Conservation (phyloP, 2,113 vertebrate species). For the Tyto alba region DNA sequence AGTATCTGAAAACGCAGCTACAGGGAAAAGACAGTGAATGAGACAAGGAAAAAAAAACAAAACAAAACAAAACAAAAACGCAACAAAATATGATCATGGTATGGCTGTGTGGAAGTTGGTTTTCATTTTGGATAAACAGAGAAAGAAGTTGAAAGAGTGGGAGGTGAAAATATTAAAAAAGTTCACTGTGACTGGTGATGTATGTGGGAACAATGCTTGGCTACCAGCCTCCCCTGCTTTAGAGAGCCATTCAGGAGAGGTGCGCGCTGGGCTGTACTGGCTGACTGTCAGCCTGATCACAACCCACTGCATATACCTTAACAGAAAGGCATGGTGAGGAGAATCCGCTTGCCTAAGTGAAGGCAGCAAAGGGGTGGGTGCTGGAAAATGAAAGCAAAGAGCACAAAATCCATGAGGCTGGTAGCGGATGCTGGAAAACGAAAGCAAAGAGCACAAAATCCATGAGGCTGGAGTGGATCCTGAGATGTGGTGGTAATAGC, state of each 20-base stretch:
- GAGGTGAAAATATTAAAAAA: background rate
- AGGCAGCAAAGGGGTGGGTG: background rate
- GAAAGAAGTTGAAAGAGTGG: background rate
- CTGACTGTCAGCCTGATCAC: background rate
- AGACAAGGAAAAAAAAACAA: background rate
- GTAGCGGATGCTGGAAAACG: background rate
- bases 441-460: background rate
- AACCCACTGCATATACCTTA: background rate
- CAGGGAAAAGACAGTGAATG: background rate
- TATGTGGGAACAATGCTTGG: background rate
- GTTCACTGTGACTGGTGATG: accelerated
- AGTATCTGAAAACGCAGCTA: background rate
- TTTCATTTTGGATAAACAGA: background rate
- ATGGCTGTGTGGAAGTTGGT: background rate
- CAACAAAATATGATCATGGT: background rate
- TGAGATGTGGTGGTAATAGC: background rate
- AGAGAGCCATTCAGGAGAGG: background rate
- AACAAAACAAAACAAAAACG: no score
- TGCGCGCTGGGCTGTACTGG: background rate
- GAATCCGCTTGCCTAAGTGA: background rate
- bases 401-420: background rate
- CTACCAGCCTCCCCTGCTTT: background rate
- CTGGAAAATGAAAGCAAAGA: background rate
- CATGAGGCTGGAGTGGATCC: background rate
- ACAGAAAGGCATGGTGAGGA: background rate